Evolutionary conservation across 2,113 vertebrate genomes (phyloP), one percentile per base, ranked within the genome.

Genomic region (Phrynosoma blainvillii): DNA sequence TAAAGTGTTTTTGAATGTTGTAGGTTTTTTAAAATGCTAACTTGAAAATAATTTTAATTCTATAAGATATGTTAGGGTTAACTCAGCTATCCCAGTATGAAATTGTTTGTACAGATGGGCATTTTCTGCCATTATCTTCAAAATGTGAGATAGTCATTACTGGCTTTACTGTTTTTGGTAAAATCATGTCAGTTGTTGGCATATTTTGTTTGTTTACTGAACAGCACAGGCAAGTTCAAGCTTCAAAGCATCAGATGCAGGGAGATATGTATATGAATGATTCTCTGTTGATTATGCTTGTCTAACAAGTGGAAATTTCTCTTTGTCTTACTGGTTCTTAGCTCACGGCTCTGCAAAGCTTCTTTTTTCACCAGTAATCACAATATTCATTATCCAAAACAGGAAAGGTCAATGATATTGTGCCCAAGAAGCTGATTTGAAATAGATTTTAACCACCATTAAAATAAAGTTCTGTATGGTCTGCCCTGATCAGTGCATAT

Each of bases 381-480:
- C 84, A 84, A 83, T 79, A 65, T 54, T 74, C 66, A 84, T 90
- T 70, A 87, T 89, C 59, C 68, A 9, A 92, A 36, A 83, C 32
- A 87, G 68, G 54, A 70, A n/a, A 75, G 74, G 10, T 83, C 87
- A 89, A 75, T 6, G 56, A 65, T 80, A 40, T 88, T 81, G 56
- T 59, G 75, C 10, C 10, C n/a, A 32, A 2, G 11, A 3, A 81
- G 56, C 3, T 77, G 40, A 88, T 82, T 79, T 1, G 1, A 4
- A 91, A 0, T 0, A 90, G 84, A 93, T 84, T 88, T 91, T 77
- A 91, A 83, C 16, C 11, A 71, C 0, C 6, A 30, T 88, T 91
- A 16, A 84, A 84, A 68, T 73, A 56, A 66, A 0, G 20, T 32
- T 78, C 65, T 54, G 13, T 42, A 84, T 52, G 16, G 30, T 25